Percentiles rank a stretch among this genome's conserved stretches.
Evolutionary conservation across 2,113 vertebrate species (phyloP).

Genomic region (Forbesichthys agassizii): DNA sequence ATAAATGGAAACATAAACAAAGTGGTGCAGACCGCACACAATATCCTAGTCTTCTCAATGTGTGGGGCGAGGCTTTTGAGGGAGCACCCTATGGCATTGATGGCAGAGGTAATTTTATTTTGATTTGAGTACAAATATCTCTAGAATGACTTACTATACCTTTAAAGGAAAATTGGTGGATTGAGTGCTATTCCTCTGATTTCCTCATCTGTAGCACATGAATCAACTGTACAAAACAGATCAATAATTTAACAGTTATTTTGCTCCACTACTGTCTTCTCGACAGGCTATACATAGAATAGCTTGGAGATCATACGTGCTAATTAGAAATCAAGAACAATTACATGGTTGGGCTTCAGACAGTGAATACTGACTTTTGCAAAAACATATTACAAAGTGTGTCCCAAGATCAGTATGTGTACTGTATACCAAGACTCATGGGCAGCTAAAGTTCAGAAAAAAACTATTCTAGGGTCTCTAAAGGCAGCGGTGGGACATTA

Average conservation of each 20-base stretch:
- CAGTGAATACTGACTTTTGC: slow-evolving; percentile 7
- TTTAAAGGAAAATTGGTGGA: slow-evolving; percentile 11
- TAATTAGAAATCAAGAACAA: background rate
- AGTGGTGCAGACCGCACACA: too few relatives aligned
- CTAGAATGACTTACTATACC: too few relatives aligned
- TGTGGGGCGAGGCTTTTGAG: too few relatives aligned
- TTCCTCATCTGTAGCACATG: background rate
- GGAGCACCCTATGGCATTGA: too few relatives aligned
- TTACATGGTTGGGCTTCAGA: background rate
- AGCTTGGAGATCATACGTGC: slow-evolving; percentile 27
- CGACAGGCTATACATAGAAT: slow-evolving; percentile 20
- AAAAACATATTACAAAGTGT: slow-evolving; percentile 9
- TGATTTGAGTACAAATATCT: too few relatives aligned
- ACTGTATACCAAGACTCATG: slow-evolving; percentile 35
- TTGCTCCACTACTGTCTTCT: background rate
- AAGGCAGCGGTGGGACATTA: slow-evolving; percentile 66
- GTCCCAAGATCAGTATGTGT: slow-evolving; percentile 16
- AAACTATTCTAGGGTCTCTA: slow-evolving; percentile 60
- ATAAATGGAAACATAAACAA: too few relatives aligned
- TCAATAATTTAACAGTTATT: background rate
- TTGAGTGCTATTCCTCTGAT: slow-evolving; percentile 24
- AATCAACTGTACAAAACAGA: background rate
- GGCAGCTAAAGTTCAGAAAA: slow-evolving; percentile 37
- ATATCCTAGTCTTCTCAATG: too few relatives aligned
- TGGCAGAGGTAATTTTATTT: too few relatives aligned